phyloP scores from a whole-genome alignment of 2,888 invertebrate species.

The Megaustenia siamemsis region DNA sequence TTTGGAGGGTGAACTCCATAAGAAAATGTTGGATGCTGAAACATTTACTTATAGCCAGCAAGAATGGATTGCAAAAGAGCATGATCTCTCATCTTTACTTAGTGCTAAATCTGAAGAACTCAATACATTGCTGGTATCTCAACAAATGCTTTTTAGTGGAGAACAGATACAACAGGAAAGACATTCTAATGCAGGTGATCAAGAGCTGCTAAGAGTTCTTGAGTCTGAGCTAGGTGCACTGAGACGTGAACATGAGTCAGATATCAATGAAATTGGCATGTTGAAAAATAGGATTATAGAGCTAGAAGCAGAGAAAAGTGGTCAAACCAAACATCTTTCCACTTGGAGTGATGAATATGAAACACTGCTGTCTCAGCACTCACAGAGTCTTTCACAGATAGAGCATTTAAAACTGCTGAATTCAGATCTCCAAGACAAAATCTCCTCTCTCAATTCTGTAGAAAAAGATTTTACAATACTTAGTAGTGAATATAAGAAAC shows the following conservation, averaged over 20 bases:
- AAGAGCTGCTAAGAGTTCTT: not conserved
- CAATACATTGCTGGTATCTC: not conserved
- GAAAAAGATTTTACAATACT: constrained; percentile 54
- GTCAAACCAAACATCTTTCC: constrained; percentile 19
- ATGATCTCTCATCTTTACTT: constrained; percentile 12
- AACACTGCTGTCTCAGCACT: constrained; percentile 7
- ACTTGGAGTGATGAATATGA: constrained; percentile 4
- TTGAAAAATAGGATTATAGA: constrained; percentile 56
- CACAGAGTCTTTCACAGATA: constrained; percentile 34
- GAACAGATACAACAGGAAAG: not conserved
- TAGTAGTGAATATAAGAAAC: constrained; percentile 55
- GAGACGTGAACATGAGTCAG: constrained; percentile 49
- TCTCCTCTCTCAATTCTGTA: constrained; percentile 39
- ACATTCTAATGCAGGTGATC: not conserved
- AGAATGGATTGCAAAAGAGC: constrained; percentile 27
- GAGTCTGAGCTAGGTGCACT: constrained; percentile 50
- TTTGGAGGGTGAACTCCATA: constrained; percentile 21
- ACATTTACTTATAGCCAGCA: not conserved
- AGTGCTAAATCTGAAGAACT: constrained; percentile 28
- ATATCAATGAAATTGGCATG: constrained; percentile 52
- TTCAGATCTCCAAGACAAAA: constrained; percentile 25
- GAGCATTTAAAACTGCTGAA: constrained; percentile 19
- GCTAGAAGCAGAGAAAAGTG: constrained; percentile 37
- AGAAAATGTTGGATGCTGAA: constrained; percentile 29
- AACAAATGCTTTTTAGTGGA: not conserved